These are phyloP conservation scores for Macrotus californicus DNA, from an alignment of 2,113 vertebrate genomes.

Conservation along the genomic window DNA sequence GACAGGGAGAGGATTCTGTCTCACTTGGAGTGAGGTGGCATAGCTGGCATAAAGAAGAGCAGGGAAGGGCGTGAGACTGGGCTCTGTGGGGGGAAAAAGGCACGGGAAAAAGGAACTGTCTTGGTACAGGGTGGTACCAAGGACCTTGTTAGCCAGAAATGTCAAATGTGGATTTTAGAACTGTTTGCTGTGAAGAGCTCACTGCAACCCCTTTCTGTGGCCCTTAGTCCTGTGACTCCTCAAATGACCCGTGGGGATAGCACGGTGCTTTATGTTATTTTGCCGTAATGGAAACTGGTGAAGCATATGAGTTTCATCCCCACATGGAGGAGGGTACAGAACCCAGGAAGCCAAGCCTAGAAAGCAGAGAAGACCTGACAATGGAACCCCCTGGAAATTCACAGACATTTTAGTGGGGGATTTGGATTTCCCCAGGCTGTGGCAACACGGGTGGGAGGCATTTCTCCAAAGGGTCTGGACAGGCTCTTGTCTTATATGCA, in stretches of 20 bases:
- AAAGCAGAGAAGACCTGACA: not conserved
- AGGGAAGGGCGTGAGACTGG: not conserved
- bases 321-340: not conserved
- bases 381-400: not conserved
- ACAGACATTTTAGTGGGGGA: not conserved
- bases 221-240: not conserved
- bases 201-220: not conserved
- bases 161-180: conserved; percentile 71
- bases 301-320: not conserved
- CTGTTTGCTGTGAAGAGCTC: not conserved
- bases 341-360: not conserved
- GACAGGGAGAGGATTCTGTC: not conserved
- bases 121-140: not conserved
- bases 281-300: conserved; percentile 3
- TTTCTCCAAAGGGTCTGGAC: not conserved
- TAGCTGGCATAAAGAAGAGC: not conserved
- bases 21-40: not conserved
- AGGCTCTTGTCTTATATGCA: not conserved
- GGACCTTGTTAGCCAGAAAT: not conserved
- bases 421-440: not conserved
- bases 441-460: not conserved
- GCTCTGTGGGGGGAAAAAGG: not conserved
- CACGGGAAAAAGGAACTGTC: not conserved
- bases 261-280: not conserved
- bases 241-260: not conserved